Evolutionary conservation across 2,113 vertebrate genomes (phyloP), one percentile per base, ranked within the genome.

Genomic region (Entosphenus tridentatus): DNA sequence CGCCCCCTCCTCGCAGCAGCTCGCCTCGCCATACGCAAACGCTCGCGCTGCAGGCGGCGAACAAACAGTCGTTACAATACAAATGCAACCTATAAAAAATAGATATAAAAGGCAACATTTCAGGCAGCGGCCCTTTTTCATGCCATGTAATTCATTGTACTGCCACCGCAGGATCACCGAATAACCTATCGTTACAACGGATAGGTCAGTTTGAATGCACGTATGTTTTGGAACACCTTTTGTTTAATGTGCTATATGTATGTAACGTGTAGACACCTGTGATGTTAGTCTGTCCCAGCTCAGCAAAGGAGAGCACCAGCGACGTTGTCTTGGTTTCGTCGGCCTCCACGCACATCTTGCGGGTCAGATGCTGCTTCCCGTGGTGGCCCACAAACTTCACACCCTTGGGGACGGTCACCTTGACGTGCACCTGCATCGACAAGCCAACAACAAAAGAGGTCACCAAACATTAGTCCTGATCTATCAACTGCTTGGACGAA

Each of bases 381-480:
- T 86, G 86, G 71, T 93, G 87, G 55, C 88, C 85, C 7, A 92
- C 83, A 76, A 92, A 87, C 74, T 84, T 84, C 17, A 88, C 83
- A 58, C 88, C 86, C 77, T 86, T 87, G 57, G 86, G 84, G 73
- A 89, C 80, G 0, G 85, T 84, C 71, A 89, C 82, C 78, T 87
- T 93, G 72, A 89, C 77, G 0, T 91, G 82, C 69, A 92, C 89
- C 90, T 91, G 78, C 2, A 55, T 70, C 2, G 10, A 11, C 17
- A 1, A 11, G 1, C 1, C 10, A 59, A 71, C 70, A 10, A 2
- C 62, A 68, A 68, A 1, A 0, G 0, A 8, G 2, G 8, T 39
- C 16, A 57, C 9, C 21, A 0, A 69, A 9, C 1, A n/a, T 11
- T 12, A 65, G 39, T 5, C 39, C 39, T 39, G 39, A 39, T 39